phyloP scores from a whole-genome alignment of 2,113 vertebrate species.

The Gnathonemus echidnorhynchus region DNA sequence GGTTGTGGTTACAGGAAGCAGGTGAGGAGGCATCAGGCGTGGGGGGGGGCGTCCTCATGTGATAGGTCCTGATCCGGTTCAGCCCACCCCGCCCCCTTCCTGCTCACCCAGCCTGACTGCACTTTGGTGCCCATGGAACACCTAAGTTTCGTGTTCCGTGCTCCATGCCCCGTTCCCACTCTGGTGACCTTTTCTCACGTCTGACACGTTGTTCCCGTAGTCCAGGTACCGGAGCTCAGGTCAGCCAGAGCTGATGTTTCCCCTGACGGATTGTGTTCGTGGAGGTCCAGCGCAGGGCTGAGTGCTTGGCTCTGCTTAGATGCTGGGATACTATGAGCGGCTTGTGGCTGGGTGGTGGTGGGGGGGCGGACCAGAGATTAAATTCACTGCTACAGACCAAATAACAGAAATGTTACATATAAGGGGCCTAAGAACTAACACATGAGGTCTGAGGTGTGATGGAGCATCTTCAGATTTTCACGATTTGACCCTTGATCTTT shows the following conservation, averaged over 20 bases:
- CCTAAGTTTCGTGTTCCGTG: background rate
- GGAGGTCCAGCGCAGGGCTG: background rate
- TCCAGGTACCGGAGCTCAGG: background rate
- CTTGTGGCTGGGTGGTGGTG: background rate
- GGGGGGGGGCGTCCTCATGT: background rate
- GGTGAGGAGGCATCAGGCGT: background rate
- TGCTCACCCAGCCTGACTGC: background rate
- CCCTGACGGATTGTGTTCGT: background rate
- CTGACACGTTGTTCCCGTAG: background rate
- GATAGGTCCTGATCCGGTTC: background rate
- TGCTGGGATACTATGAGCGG: background rate
- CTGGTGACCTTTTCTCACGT: conserved; percentile 6
- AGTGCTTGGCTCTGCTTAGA: background rate
- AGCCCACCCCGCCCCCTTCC: background rate
- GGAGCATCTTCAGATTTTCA: background rate
- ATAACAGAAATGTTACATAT: background rate
- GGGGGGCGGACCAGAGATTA: background rate
- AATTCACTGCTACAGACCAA: background rate
- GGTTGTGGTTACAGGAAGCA: conserved; percentile 23
- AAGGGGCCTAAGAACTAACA: background rate
- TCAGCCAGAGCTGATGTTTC: background rate
- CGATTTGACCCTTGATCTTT: background rate
- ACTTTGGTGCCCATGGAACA: background rate
- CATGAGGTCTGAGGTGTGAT: background rate
- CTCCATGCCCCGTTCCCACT: background rate